Percentiles rank a stretch among this genome's conserved stretches.
Evolutionary conservation across 2,888 invertebrate genomes (phyloP).

Genomic region (Lamproptera curius): DNA sequence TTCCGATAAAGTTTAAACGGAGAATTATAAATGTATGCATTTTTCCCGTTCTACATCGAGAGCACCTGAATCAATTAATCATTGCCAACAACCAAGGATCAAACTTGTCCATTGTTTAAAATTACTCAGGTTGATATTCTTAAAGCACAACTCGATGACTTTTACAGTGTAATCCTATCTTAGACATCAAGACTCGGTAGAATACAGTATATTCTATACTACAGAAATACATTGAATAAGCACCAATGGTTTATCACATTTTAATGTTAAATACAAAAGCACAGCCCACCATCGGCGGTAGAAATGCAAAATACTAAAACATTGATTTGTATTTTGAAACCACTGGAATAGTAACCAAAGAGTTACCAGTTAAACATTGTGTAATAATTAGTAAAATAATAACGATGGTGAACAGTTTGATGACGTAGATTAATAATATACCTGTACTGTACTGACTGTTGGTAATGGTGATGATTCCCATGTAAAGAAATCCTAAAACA

Average conservation of each 20-base stretch:
- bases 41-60: not conserved
- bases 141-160: not conserved
- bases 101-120: constrained; percentile 1
- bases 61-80: not conserved
- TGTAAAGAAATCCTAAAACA: no score
- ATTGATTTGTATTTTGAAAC: constrained; percentile 35
- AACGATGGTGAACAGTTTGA: constrained; percentile 25
- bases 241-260: not conserved
- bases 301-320: constrained; percentile 27
- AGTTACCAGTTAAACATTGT: constrained; percentile 30
- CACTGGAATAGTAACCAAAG: constrained; percentile 30
- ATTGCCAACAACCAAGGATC: not conserved
- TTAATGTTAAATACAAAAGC: constrained; percentile 26
- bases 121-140: not conserved
- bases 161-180: constrained; percentile 25
- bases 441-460: not conserved
- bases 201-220: constrained; percentile 17
- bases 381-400: constrained; percentile 31
- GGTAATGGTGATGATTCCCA: not conserved
- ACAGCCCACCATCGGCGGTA: constrained; percentile 25
- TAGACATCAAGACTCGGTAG: constrained; percentile 25
- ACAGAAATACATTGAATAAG: not conserved
- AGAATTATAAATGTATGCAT: not conserved
- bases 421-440: constrained; percentile 20
- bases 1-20: not conserved